phyloP scores from a whole-genome alignment of 2,888 invertebrate genomes.

The Palloptera scutellata region DNA sequence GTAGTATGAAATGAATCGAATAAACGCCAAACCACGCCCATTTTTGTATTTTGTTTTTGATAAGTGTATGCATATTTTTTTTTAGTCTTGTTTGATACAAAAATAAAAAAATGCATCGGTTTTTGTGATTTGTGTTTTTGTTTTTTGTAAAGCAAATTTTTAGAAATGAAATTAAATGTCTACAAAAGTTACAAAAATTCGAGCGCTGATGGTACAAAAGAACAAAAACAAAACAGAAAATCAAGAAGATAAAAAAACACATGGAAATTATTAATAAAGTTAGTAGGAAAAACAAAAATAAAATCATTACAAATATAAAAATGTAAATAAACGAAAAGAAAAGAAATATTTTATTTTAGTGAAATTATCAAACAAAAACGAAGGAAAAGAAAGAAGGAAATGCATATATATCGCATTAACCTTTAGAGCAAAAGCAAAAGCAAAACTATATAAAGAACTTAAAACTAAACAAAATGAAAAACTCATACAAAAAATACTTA shows the following conservation, averaged over 20 bases:
- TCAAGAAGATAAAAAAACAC: background rate
- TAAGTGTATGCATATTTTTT: background rate
- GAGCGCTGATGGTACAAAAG: conserved; percentile 64
- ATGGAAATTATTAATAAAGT: conserved; percentile 3
- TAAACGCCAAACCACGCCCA: no score
- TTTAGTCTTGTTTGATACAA: background rate
- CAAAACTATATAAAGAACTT: conserved; percentile 19
- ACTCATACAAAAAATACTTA: background rate
- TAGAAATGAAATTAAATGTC: conserved; percentile 40
- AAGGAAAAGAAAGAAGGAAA: background rate
- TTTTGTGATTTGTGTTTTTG: background rate
- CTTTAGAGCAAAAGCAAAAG: conserved; percentile 2
- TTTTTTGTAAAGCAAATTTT: conserved; percentile 33
- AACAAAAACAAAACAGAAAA: conserved; percentile 6
- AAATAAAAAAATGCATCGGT: no score
- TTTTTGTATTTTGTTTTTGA: no score
- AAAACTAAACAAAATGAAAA: conserved; percentile 16
- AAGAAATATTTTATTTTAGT: background rate
- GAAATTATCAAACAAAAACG: background rate
- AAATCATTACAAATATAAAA: background rate
- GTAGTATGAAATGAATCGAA: no score
- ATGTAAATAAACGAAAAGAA: background rate
- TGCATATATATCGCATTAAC: background rate
- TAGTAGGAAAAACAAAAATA: background rate
- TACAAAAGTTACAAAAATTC: conserved; percentile 50